Evolutionary conservation across 1,140 invertebrate genomes (phyloP), one percentile per base, ranked within the genome.

Genomic region (Eurosta solidaginis): DNA sequence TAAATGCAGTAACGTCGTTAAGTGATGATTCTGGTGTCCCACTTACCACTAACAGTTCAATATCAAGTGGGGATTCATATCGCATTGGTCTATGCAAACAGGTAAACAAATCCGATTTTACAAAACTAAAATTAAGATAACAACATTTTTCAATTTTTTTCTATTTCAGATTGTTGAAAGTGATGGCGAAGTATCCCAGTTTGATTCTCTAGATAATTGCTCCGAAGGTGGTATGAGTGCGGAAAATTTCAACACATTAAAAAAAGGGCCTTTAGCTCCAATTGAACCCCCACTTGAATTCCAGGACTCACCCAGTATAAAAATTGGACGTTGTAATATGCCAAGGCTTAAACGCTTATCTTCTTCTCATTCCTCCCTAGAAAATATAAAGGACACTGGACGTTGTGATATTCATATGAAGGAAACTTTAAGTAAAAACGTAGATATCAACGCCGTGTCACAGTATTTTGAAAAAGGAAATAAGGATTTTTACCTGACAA

Each of bases 201-300:
- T 90, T 81, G 91, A 92, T 85, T 92, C 91, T 25, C 89, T 92
- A 80, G 91, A 92, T 88, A 90, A 89, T 77, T 92, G 92, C 84
- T 92, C 91, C 5, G 91, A 92, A 81, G 89, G 89, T 40, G 89
- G 92, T 1, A 94, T 94, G 90, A 93, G 92, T 81, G 92, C 92
- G 33, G 93, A 94, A 86, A 93, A 94, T 84, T 95, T 94, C 83
- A 94, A 94, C 83, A 95, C 93, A 7, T 88, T 95, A 76, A 95
- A 94, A 82, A 95, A 95, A 88, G 93, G 92, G 29, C 93, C 93
- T 25, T 89, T 91, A 75, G 90, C 91, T 42, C 91, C 93, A 20
- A 94, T 95, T 81, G 93, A 94, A 82, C 94, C 94, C 75, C 94
- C 94, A 4, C 92, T 91, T 20, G 93, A 95, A 82, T 95, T 95